Percentiles rank a stretch among this genome's conserved stretches.
phyloP scores from a whole-genome alignment of 2,113 vertebrate species.

The Rhea pennata region DNA sequence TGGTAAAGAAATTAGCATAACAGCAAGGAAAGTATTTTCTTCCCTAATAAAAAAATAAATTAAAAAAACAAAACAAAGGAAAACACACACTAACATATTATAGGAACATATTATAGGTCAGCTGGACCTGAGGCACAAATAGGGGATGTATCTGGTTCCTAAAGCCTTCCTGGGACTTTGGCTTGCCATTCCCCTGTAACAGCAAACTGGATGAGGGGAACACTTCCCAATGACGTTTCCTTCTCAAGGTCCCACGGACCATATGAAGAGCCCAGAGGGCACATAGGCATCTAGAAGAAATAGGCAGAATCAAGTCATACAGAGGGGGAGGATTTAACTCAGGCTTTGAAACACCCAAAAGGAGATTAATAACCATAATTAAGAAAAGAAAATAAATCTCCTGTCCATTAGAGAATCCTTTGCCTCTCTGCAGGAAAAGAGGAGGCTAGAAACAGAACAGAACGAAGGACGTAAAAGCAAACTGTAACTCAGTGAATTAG shows the following conservation, averaged over 20 bases:
- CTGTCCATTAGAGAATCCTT: not conserved
- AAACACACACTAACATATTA: accelerated
- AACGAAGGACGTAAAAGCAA: not conserved
- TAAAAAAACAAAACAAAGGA: accelerated
- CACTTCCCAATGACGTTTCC: not conserved
- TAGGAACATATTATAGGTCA: not conserved
- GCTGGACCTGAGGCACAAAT: not conserved
- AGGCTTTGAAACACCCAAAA: not conserved
- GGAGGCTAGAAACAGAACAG: not conserved
- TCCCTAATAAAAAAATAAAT: not conserved
- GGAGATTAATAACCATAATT: not conserved
- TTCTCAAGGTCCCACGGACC: not conserved
- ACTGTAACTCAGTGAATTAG: conserved; percentile 64
- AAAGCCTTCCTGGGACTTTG: not conserved
- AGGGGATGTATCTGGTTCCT: not conserved
- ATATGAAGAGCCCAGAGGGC: not conserved
- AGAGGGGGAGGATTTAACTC: not conserved
- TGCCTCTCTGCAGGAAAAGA: not conserved
- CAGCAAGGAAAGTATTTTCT: not conserved
- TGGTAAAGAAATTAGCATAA: not conserved
- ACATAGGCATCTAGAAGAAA: not conserved
- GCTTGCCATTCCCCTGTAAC: not conserved
- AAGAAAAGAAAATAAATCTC: not conserved
- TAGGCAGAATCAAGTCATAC: not conserved
- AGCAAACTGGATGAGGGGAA: not conserved